Percentiles rank a stretch among this genome's conserved stretches.
These are phyloP conservation scores for Hippocampus kuda DNA, from an alignment of 2,797 vertebrate genomes.

Conservation along the genomic window DNA sequence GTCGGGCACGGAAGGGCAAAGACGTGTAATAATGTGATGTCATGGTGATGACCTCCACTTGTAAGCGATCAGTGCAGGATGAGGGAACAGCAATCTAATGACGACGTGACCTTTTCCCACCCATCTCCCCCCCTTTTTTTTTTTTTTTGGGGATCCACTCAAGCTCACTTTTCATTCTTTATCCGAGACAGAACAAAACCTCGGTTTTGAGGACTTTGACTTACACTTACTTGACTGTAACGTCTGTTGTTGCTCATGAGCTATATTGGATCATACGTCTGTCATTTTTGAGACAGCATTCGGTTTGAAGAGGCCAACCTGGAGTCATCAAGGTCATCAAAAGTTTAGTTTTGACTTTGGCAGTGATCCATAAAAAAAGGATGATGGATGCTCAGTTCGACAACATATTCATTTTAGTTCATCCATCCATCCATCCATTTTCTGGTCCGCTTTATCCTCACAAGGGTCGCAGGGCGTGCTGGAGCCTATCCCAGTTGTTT, in stretches of 20 bases:
- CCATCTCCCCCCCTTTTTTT: not conserved
- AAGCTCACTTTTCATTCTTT: not conserved
- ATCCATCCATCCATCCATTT: too few relatives aligned
- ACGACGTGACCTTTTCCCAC: conserved; percentile 26
- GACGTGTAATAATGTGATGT: conserved; percentile 10
- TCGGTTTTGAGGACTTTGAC: not conserved
- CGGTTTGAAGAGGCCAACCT: too few relatives aligned
- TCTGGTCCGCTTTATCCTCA: too few relatives aligned
- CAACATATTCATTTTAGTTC: too few relatives aligned
- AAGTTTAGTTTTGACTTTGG: too few relatives aligned
- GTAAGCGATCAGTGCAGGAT: conserved; percentile 30
- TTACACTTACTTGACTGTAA: not conserved
- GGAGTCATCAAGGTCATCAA: too few relatives aligned
- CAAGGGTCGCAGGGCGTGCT: too few relatives aligned
- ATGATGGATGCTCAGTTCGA: too few relatives aligned
- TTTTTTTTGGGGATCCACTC: conserved; percentile 1
- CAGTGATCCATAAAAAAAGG: too few relatives aligned
- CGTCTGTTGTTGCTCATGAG: not conserved
- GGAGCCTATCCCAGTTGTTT: too few relatives aligned
- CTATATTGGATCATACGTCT: not conserved
- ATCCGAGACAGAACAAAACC: not conserved
- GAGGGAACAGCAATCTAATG: conserved; percentile 32
- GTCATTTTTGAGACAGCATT: too few relatives aligned
- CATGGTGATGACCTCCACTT: conserved; percentile 7
- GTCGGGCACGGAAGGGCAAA: conserved; percentile 6